Percentiles rank a stretch among this genome's conserved stretches.
These are phyloP conservation scores for Drosophila micromelanica DNA, from an alignment of 1,140 invertebrate species.

Conservation along the genomic window DNA sequence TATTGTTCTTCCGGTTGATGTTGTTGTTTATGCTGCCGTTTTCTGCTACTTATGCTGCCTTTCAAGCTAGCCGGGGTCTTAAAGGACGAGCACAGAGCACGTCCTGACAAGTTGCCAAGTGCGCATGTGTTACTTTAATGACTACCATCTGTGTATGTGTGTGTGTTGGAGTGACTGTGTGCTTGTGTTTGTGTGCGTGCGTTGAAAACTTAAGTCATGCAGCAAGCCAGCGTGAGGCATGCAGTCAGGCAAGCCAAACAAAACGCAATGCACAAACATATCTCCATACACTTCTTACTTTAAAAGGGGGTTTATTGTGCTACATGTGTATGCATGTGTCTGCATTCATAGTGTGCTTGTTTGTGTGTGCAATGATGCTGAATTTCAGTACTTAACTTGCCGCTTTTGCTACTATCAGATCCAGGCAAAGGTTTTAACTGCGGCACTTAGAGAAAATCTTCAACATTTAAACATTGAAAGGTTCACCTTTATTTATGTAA, in stretches of 20 bases:
- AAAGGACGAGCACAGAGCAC: conserved; percentile 43
- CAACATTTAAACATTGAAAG: too few species aligned
- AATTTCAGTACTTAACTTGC: conserved; percentile 74
- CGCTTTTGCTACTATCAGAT: conserved; percentile 33
- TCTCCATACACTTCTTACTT: conserved; percentile 55
- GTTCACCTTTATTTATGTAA: too few species aligned
- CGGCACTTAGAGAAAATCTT: too few species aligned
- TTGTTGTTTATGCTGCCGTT: conserved; percentile 68
- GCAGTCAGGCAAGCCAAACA: conserved; percentile 46
- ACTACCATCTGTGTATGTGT: conserved; percentile 34
- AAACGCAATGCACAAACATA: conserved; percentile 65
- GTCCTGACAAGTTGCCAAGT: conserved; percentile 45
- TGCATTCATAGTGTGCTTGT: neutral
- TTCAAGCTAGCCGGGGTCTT: conserved; percentile 56
- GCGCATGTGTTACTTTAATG: conserved; percentile 50
- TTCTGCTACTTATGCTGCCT: conserved; percentile 79
- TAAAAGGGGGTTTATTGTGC: conserved; percentile 74
- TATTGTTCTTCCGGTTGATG: conserved; percentile 37
- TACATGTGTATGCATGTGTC: conserved; percentile 18
- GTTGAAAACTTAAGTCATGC: conserved; percentile 76
- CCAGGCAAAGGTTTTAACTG: conserved; percentile 54
- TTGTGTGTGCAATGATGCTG: conserved; percentile 70
- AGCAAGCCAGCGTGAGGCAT: conserved; percentile 33
- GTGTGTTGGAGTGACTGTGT: neutral
- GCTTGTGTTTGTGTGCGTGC: conserved; percentile 43